Conservation (phyloP, 2,888 invertebrate genomes). For the Petrolisthes manimaculis region DNA sequence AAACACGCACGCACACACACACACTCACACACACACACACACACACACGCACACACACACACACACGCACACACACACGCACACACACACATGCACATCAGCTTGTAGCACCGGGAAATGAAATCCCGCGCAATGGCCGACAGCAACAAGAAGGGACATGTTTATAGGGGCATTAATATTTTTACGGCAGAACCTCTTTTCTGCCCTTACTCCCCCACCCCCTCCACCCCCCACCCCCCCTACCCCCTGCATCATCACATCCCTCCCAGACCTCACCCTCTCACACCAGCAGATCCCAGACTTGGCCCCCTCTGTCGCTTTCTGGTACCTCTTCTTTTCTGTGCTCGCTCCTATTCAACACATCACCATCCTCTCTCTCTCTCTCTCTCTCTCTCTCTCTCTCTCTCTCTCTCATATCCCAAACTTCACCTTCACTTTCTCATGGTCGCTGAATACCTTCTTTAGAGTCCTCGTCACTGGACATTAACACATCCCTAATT, state of each 20-base stretch:
- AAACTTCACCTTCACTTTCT: too few species aligned
- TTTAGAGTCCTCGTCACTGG: too few species aligned
- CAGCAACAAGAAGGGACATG: conserved; percentile 29
- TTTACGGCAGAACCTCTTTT: conserved; percentile 24
- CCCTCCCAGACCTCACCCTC: conserved; percentile 7
- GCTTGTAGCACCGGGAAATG: conserved; percentile 17
- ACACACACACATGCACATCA: background rate
- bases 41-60: background rate
- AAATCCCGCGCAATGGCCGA: conserved; percentile 27
- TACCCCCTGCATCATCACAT: background rate
- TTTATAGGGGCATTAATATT: conserved; percentile 38
- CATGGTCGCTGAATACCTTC: too few species aligned
- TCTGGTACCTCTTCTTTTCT: background rate
- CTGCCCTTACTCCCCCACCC: background rate
- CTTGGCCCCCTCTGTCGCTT: background rate
- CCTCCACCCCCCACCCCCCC: background rate
- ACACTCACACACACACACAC: background rate
- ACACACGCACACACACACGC: background rate
- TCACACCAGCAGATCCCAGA: background rate
- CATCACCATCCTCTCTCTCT: conserved; percentile 11
- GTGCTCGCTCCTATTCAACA: background rate
- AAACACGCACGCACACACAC: background rate
- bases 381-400: background rate
- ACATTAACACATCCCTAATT: too few species aligned
- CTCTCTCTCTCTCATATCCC: conserved; percentile 10